Conservation (phyloP, 2,113 vertebrate genomes). For the Chlorocebus sabaeus region DNA sequence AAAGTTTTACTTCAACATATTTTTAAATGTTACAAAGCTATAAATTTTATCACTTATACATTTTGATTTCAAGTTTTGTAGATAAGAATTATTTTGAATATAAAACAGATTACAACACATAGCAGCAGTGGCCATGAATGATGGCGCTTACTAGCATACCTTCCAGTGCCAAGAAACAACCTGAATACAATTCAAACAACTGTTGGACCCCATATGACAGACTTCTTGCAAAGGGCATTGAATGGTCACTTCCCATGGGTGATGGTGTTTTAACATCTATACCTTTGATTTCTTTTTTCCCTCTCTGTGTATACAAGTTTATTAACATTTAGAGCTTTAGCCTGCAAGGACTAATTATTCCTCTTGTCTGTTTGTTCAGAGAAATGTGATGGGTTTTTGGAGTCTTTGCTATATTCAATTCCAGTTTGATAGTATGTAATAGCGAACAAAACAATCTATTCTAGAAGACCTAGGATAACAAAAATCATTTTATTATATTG, state of each 20-base stretch:
- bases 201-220: not conserved
- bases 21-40: not conserved
- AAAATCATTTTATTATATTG: not conserved
- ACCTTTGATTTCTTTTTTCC: not conserved
- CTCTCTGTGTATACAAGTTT: not conserved
- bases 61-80: not conserved
- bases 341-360: not conserved
- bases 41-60: not conserved
- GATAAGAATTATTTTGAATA: not conserved
- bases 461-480: not conserved
- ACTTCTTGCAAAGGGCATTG: not conserved
- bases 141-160: fast-evolving
- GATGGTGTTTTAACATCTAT: not conserved
- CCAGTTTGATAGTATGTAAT: not conserved
- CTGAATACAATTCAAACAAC: not conserved
- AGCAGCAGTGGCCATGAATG: not conserved
- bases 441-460: not conserved
- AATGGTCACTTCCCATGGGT: not conserved
- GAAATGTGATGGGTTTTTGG: not conserved
- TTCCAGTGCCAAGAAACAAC: not conserved
- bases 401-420: not conserved
- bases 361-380: not conserved
- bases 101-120: not conserved
- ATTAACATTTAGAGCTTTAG: not conserved
- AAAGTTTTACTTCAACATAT: not conserved